These are phyloP conservation scores for Corbicula japonica DNA, from an alignment of 2,888 invertebrate genomes.

Conservation along the genomic window DNA sequence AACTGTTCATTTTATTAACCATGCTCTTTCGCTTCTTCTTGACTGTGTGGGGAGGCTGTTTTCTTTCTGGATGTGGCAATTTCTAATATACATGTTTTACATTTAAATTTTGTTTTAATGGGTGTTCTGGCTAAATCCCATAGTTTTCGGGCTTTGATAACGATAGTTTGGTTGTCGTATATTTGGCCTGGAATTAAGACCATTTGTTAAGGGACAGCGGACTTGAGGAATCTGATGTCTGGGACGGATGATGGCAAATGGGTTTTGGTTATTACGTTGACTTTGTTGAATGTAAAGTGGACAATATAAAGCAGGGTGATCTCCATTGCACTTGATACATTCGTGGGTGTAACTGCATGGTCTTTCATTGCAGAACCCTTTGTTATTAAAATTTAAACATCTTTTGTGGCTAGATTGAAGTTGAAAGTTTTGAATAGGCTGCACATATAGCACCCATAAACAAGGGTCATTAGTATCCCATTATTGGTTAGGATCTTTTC, in stretches of 20 bases:
- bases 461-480: background rate
- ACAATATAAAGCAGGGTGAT: background rate
- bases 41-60: too few species aligned
- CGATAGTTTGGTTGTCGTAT: background rate
- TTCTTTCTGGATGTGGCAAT: too few species aligned
- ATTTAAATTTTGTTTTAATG: background rate
- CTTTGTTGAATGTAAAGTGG: background rate
- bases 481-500: background rate
- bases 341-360: constrained; percentile 1
- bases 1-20: too few species aligned
- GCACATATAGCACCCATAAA: constrained; percentile 16
- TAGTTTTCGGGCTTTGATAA: background rate
- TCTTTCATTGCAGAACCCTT: background rate
- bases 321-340: background rate
- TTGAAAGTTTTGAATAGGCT: background rate
- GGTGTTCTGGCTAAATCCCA: constrained; percentile 13
- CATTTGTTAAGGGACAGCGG: too few species aligned
- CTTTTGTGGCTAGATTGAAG: background rate
- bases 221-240: background rate
- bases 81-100: too few species aligned
- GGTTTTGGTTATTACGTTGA: background rate
- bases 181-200: background rate
- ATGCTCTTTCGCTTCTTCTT: too few species aligned
- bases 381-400: constrained; percentile 7
- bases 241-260: background rate